phyloP scores from a whole-genome alignment of 2,888 invertebrate species.

The Scaptomyza flava region DNA sequence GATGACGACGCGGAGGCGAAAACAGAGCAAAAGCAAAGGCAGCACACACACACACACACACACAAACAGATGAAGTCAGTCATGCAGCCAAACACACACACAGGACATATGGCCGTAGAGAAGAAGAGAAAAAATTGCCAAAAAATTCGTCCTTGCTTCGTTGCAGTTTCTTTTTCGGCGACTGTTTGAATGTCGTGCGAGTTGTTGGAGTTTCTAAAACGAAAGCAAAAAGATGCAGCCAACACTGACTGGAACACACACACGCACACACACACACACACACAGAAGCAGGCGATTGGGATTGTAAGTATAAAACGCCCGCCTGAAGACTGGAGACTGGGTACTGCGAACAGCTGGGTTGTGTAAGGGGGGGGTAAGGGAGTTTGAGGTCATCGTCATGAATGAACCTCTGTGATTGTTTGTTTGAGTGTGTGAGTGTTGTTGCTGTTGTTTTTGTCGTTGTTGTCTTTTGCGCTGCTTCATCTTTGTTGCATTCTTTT shows the following conservation, averaged over 20 bases:
- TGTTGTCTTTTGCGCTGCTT: slow-evolving; percentile 47
- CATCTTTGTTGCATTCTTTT: slow-evolving; percentile 72
- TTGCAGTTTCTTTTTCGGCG: slow-evolving; percentile 82
- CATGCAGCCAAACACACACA: slow-evolving; percentile 8
- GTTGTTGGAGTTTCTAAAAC: slow-evolving; percentile 77
- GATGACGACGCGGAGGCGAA: slow-evolving; percentile 32
- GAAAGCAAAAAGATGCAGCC: slow-evolving; percentile 78
- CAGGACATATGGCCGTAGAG: slow-evolving; percentile 23
- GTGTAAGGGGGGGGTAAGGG: not conserved
- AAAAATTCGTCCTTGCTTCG: slow-evolving; percentile 84
- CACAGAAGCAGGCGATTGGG: slow-evolving; percentile 21
- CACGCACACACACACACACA: slow-evolving; percentile 16
- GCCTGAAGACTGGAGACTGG: slow-evolving; percentile 45
- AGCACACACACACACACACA: slow-evolving; percentile 15
- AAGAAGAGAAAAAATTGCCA: slow-evolving; percentile 73
- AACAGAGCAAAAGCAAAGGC: slow-evolving; percentile 54
- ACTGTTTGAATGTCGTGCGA: slow-evolving; percentile 67
- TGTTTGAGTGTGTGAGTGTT: slow-evolving; percentile 10
- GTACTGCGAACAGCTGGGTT: slow-evolving; percentile 8
- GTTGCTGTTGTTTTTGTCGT: slow-evolving; percentile 8
- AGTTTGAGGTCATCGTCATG: slow-evolving; percentile 67
- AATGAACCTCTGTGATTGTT: slow-evolving; percentile 54
- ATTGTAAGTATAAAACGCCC: slow-evolving; percentile 57
- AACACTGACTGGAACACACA: slow-evolving; percentile 21
- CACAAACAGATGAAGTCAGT: not conserved